Evolutionary conservation across 2,888 invertebrate species (phyloP).

Genomic region (Epinotia ramella): DNA sequence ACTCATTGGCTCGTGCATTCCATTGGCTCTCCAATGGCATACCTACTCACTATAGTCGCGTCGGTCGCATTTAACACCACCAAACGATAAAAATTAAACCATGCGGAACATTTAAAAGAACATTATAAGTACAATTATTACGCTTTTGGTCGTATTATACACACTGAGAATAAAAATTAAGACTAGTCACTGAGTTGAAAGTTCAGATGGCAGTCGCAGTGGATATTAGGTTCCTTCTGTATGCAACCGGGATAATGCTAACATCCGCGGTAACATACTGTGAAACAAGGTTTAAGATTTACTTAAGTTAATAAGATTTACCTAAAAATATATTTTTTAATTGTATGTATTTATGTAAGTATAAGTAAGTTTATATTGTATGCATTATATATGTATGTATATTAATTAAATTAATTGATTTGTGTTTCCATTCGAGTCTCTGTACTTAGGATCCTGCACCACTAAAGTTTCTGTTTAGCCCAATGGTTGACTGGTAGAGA

Average conservation of each 20-base stretch:
- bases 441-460: too few relatives aligned
- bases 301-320: too few relatives aligned
- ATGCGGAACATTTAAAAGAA: neutral
- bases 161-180: too few relatives aligned
- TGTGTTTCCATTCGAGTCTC: too few relatives aligned
- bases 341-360: too few relatives aligned
- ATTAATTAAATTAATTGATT: too few relatives aligned
- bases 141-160: neutral
- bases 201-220: neutral
- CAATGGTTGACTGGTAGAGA: too few relatives aligned
- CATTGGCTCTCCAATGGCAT: neutral
- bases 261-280: neutral
- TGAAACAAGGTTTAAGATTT: neutral
- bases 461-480: too few relatives aligned
- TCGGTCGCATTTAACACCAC: neutral
- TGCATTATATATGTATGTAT: too few relatives aligned
- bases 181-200: too few relatives aligned
- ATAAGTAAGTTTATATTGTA: too few relatives aligned
- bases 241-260: neutral
- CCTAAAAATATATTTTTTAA: too few relatives aligned
- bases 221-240: neutral
- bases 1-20: conserved; percentile 2
- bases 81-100: neutral
- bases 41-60: neutral
- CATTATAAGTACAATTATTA: neutral